Evolutionary conservation across 2,797 vertebrate species (phyloP).

Genomic region (Hylomyscus alleni): DNA sequence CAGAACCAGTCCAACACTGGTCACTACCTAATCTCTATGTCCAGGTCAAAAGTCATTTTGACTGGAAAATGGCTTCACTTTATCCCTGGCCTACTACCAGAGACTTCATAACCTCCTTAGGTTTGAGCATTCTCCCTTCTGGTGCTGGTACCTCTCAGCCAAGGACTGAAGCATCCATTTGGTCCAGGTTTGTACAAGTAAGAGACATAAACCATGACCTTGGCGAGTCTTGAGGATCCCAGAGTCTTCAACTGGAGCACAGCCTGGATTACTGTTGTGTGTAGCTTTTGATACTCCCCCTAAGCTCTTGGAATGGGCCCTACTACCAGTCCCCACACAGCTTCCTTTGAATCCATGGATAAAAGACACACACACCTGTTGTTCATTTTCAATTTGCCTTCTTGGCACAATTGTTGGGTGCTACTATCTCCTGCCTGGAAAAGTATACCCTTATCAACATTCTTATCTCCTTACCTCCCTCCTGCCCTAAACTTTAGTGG

Average conservation of each 20-base stretch:
- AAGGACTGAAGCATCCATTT: not conserved
- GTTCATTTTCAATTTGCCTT: not conserved
- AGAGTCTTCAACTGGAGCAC: not conserved
- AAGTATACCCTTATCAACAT: not conserved
- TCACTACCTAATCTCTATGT: not conserved
- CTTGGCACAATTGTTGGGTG: not conserved
- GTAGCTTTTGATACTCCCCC: not conserved
- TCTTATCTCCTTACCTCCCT: not conserved
- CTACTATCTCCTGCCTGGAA: not conserved
- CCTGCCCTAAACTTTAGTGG: not conserved
- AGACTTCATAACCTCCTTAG: not conserved
- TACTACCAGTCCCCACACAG: not conserved
- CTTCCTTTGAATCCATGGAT: not conserved
- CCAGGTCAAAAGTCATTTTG: not conserved
- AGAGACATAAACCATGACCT: not conserved
- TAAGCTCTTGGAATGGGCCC: not conserved
- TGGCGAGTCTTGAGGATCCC: not conserved
- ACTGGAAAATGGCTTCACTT: conserved; percentile 31
- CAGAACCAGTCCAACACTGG: not conserved
- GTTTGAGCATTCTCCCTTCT: not conserved
- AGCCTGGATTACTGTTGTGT: not conserved
- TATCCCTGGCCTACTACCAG: not conserved
- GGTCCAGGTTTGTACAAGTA: not conserved
- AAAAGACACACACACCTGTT: not conserved
- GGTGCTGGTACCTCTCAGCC: not conserved